Percentiles rank a stretch among this genome's conserved stretches.
phyloP scores from a whole-genome alignment of 2,888 invertebrate genomes.

The Lucinisca nassula region DNA sequence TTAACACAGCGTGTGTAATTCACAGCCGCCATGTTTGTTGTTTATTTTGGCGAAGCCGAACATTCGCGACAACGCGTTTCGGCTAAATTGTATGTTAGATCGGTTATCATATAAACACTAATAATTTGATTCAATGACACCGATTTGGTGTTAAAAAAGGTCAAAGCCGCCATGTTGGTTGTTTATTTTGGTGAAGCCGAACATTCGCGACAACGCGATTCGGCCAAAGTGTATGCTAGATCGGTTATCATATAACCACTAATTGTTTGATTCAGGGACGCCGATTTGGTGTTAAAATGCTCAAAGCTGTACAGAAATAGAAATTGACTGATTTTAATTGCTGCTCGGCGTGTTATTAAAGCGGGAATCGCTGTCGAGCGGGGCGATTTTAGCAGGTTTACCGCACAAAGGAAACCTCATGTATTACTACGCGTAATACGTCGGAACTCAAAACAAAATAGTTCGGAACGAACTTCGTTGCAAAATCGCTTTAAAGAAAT shows the following conservation, averaged over 20 bases:
- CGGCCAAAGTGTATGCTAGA: no score
- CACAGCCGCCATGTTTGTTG: neutral
- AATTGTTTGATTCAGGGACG: no score
- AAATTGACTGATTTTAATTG: neutral
- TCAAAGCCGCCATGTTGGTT: no score
- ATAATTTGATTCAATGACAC: neutral
- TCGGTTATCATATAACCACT: no score
- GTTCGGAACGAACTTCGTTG: neutral
- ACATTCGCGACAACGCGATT: no score
- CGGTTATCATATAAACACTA: neutral
- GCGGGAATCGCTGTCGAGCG: neutral
- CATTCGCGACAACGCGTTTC: neutral
- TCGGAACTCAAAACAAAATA: neutral
- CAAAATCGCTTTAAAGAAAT: neutral
- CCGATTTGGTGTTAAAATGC: no score
- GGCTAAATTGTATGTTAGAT: neutral
- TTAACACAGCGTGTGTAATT: neutral
- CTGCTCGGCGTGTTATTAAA: neutral
- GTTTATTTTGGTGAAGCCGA: no score
- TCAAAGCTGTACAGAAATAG: neutral
- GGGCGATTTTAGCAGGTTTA: neutral
- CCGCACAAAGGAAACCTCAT: neutral
- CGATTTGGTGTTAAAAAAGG: neutral
- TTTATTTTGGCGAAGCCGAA: neutral
- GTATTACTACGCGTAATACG: neutral